Evolutionary conservation across 2,113 vertebrate species (phyloP).

Genomic region (Helogale parvula): DNA sequence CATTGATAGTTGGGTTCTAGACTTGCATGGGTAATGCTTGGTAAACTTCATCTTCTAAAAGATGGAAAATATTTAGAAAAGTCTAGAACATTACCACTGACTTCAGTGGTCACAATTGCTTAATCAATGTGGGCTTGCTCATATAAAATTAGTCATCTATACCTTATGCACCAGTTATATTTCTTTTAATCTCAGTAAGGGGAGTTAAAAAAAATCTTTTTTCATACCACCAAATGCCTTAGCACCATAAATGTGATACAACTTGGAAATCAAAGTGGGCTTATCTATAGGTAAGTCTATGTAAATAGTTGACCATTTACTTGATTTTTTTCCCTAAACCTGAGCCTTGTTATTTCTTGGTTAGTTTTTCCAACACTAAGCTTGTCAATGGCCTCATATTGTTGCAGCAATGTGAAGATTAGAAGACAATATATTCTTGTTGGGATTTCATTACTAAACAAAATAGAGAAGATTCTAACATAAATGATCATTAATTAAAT

Average conservation of each 20-base stretch:
- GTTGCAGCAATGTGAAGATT: background rate
- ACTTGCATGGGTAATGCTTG: background rate
- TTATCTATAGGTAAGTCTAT: background rate
- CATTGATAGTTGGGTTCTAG: background rate
- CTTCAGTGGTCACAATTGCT: background rate
- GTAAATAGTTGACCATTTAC: conserved; percentile 5
- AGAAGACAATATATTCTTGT: background rate
- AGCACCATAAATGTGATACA: background rate
- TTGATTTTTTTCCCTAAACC: background rate
- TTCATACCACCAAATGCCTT: background rate
- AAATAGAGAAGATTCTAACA: background rate
- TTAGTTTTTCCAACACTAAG: conserved; percentile 36
- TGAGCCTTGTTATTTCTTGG: background rate
- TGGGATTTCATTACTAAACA: conserved; percentile 34
- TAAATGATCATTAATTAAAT: conserved; percentile 53
- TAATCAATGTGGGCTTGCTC: background rate
- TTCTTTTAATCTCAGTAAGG: conserved; percentile 2
- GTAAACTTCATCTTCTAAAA: conserved; percentile 28
- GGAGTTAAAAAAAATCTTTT: background rate
- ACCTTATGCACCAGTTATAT: background rate
- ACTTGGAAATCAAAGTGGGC: background rate
- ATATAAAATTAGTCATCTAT: conserved; percentile 29
- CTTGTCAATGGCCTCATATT: background rate
- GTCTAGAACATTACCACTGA: background rate
- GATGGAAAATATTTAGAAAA: background rate